phyloP scores from a whole-genome alignment of 2,113 vertebrate genomes.

The Forbesichthys papilliferus region DNA sequence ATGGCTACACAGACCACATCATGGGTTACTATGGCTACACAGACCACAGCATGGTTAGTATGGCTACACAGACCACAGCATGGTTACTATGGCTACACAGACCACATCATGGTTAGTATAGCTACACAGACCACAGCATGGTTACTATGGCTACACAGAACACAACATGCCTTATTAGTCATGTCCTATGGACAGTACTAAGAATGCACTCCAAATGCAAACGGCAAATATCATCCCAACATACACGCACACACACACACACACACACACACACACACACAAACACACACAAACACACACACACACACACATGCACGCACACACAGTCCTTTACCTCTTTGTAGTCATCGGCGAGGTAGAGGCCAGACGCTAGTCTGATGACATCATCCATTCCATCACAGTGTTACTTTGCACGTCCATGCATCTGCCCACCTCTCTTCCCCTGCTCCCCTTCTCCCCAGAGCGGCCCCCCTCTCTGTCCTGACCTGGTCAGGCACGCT shows the following conservation, averaged over 20 bases:
- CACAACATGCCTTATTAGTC: too few species aligned
- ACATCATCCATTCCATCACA: constrained; percentile 81
- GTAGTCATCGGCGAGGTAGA: constrained; percentile 82
- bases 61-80: too few species aligned
- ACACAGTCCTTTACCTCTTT: constrained; percentile 85
- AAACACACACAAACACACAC: not conserved
- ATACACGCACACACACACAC: not conserved
- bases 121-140: too few species aligned
- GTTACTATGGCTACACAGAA: too few species aligned
- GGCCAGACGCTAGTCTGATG: constrained; percentile 77
- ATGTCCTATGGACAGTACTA: too few species aligned
- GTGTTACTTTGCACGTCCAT: constrained; percentile 62
- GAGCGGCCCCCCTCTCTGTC: not conserved
- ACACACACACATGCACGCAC: not conserved
- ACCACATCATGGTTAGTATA: too few species aligned
- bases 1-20: too few species aligned
- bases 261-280: not conserved
- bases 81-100: too few species aligned
- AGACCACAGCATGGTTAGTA: too few species aligned
- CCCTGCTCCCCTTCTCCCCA: constrained; percentile 8
- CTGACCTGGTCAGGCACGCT: constrained; percentile 1
- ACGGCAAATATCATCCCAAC: not conserved
- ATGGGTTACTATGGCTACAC: too few species aligned
- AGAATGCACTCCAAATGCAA: not conserved
- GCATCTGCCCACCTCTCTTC: constrained; percentile 19